Evolutionary conservation across 2,797 vertebrate genomes (phyloP).

Genomic region (Lagorchestes hirsutus): DNA sequence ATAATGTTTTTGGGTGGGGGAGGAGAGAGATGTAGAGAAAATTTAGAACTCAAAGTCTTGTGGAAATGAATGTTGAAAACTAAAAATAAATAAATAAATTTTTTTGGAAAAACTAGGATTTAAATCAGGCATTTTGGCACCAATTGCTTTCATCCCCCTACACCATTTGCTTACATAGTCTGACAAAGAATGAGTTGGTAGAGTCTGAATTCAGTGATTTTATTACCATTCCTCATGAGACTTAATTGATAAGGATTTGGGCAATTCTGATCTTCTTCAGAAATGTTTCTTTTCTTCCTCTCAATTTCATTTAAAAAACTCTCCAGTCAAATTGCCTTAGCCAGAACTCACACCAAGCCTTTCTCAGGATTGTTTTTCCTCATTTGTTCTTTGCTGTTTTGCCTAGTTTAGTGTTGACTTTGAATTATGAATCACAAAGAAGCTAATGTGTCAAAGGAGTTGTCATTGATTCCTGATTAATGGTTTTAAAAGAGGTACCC

Average conservation of each 20-base stretch:
- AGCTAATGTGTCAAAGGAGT: background rate
- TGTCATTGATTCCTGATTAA: background rate
- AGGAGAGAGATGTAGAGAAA: too few relatives aligned
- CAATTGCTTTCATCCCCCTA: background rate
- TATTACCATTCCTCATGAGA: background rate
- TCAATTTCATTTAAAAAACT: background rate
- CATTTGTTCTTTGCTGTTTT: background rate
- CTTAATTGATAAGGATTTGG: background rate
- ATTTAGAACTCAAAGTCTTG: too few relatives aligned
- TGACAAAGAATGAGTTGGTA: background rate
- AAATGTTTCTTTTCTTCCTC: background rate
- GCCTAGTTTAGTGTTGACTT: background rate
- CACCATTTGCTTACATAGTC: background rate
- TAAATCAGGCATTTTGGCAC: background rate
- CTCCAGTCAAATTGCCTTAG: background rate
- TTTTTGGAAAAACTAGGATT: background rate
- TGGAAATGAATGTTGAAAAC: too few relatives aligned
- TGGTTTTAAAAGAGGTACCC: background rate
- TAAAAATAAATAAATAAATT: too few relatives aligned
- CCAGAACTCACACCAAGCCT: background rate
- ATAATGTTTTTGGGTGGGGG: too few relatives aligned
- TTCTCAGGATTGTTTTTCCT: background rate
- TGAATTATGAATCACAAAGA: background rate
- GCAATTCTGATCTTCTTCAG: background rate
- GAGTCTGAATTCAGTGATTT: background rate